These are phyloP conservation scores for Natator depressus DNA, from an alignment of 2,113 vertebrate species.

Conservation along the genomic window DNA sequence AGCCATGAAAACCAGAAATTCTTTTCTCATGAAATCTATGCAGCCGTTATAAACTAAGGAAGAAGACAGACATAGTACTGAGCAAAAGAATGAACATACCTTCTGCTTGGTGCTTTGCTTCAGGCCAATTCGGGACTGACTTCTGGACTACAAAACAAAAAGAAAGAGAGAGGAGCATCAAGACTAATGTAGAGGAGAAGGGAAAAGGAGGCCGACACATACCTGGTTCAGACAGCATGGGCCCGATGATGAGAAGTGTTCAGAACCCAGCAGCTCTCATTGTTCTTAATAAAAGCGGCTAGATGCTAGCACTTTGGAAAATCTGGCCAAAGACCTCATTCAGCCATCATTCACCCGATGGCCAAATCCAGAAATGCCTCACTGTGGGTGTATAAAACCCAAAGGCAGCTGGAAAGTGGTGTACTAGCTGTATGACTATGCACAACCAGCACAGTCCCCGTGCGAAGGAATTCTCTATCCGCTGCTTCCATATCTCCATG, in stretches of 20 bases:
- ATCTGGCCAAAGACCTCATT: background rate
- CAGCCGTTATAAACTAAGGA: background rate
- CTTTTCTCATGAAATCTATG: background rate
- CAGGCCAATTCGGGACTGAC: conserved; percentile 54
- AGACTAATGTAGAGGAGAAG: background rate
- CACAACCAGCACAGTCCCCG: background rate
- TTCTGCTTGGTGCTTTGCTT: conserved; percentile 64
- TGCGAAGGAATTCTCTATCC: background rate
- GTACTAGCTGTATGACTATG: background rate
- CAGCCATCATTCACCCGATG: background rate
- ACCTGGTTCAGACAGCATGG: background rate
- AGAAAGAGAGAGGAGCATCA: background rate
- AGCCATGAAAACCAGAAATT: background rate
- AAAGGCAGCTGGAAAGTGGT: background rate
- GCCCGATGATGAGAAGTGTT: background rate
- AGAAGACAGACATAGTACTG: background rate
- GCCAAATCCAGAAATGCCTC: background rate
- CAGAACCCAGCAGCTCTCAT: background rate
- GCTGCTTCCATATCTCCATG: background rate
- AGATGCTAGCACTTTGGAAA: background rate
- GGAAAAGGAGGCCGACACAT: background rate
- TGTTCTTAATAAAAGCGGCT: background rate
- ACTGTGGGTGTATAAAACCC: background rate
- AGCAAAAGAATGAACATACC: conserved; percentile 41
- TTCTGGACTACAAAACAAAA: conserved; percentile 46